phyloP scores from a whole-genome alignment of 2,797 vertebrate genomes.

The Crocodylus rhombifer region DNA sequence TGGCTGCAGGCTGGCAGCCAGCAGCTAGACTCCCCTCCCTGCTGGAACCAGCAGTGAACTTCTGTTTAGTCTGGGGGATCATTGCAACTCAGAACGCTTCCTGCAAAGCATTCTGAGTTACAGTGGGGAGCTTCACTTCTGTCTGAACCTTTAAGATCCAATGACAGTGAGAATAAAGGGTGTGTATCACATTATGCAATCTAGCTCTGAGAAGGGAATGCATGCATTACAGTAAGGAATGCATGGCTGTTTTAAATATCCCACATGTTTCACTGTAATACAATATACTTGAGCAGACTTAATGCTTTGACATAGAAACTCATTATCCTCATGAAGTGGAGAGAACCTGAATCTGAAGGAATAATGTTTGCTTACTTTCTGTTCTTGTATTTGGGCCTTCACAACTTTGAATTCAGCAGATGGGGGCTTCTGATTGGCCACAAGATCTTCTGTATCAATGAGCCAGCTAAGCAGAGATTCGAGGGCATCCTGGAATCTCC shows the following conservation, averaged over 20 bases:
- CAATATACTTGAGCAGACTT: not conserved
- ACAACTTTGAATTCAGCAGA: slow-evolving; percentile 99
- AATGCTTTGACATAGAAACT: slow-evolving; percentile 21
- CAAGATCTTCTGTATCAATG: slow-evolving; percentile 95
- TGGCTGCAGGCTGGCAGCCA: too few species aligned
- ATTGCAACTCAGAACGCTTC: too few species aligned
- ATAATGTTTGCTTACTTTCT: slow-evolving; percentile 87
- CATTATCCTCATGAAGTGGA: not conserved
- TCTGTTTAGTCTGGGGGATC: too few species aligned
- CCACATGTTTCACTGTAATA: not conserved
- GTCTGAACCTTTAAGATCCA: not conserved
- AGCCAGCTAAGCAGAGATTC: slow-evolving; percentile 98
- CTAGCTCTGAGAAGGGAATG: not conserved
- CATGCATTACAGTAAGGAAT: not conserved
- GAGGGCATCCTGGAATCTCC: slow-evolving; percentile 97
- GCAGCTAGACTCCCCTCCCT: too few species aligned
- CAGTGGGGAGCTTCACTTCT: too few species aligned
- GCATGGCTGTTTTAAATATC: slow-evolving; percentile 26
- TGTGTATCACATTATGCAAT: not conserved
- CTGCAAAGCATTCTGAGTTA: too few species aligned
- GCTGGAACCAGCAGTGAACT: too few species aligned
- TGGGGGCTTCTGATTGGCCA: slow-evolving; percentile 95
- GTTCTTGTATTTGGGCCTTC: slow-evolving; percentile 99
- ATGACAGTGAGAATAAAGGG: rapidly evolving
- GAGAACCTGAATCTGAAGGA: not conserved